These are phyloP conservation scores for Camptogramma bilineatum DNA, from an alignment of 2,888 invertebrate species.

Conservation along the genomic window DNA sequence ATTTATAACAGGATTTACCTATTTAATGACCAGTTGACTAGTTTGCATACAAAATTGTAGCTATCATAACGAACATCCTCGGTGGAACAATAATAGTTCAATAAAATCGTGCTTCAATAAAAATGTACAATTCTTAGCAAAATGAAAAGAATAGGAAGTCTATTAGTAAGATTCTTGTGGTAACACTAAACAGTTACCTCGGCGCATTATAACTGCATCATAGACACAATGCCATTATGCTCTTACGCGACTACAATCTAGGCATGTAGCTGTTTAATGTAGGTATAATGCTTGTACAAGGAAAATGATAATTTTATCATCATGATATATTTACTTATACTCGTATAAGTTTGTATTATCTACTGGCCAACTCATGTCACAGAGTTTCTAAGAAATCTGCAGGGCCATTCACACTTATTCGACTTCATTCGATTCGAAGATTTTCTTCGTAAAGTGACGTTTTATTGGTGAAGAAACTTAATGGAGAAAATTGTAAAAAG, in stretches of 20 bases:
- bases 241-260: background rate
- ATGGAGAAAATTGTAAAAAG: too few relatives aligned
- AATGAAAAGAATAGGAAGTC: background rate
- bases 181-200: slow-evolving; percentile 35
- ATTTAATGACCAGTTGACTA: too few relatives aligned
- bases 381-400: background rate
- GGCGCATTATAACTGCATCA: slow-evolving; percentile 24
- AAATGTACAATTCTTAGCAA: background rate
- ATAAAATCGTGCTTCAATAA: background rate
- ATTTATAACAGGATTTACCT: too few relatives aligned
- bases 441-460: too few relatives aligned
- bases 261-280: background rate
- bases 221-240: background rate
- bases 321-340: too few relatives aligned
- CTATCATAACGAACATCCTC: too few relatives aligned
- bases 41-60: too few relatives aligned
- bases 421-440: too few relatives aligned
- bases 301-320: background rate
- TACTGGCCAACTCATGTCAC: background rate
- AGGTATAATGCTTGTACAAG: background rate
- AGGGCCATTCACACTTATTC: too few relatives aligned
- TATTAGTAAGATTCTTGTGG: slow-evolving; percentile 25
- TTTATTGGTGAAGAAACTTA: too few relatives aligned
- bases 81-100: background rate
- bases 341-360: background rate